These are phyloP conservation scores for Heliconius ethilla DNA, from an alignment of 2,888 invertebrate genomes.

Conservation along the genomic window DNA sequence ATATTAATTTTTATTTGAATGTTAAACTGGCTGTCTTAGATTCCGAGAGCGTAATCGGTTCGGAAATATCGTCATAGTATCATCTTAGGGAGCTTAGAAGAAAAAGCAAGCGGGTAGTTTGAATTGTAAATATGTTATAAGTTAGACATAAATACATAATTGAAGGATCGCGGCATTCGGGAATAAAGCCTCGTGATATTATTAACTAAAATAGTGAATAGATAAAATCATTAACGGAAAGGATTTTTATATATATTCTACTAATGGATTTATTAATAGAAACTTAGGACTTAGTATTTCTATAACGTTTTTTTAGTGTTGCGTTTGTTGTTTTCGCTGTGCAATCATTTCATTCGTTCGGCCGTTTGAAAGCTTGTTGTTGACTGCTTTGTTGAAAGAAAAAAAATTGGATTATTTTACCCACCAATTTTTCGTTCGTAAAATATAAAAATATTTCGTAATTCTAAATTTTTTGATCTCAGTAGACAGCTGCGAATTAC, in stretches of 20 bases:
- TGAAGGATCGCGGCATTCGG: constrained; percentile 74
- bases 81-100: constrained; percentile 73
- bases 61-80: constrained; percentile 54
- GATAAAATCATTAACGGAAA: constrained; percentile 81
- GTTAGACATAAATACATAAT: constrained; percentile 67
- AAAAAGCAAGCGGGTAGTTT: constrained; percentile 76
- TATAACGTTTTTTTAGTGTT: constrained; percentile 68
- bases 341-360: constrained; percentile 72
- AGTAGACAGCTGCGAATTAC: constrained; percentile 74
- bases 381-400: constrained; percentile 63
- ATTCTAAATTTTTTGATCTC: constrained; percentile 77
- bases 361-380: constrained; percentile 69
- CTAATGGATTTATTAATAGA: constrained; percentile 79
- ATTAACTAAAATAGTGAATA: constrained; percentile 79
- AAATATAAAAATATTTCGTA: constrained; percentile 54
- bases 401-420: constrained; percentile 51
- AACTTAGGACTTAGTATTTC: constrained; percentile 74
- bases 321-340: constrained; percentile 81
- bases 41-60: constrained; percentile 55
- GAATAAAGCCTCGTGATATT: constrained; percentile 80
- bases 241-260: constrained; percentile 82
- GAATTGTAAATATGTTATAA: constrained; percentile 78
- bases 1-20: constrained; percentile 73
- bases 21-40: constrained; percentile 62
- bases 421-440: constrained; percentile 61